Evolutionary conservation across 2,113 vertebrate species (phyloP).

Genomic region (Lasiurus borealis): DNA sequence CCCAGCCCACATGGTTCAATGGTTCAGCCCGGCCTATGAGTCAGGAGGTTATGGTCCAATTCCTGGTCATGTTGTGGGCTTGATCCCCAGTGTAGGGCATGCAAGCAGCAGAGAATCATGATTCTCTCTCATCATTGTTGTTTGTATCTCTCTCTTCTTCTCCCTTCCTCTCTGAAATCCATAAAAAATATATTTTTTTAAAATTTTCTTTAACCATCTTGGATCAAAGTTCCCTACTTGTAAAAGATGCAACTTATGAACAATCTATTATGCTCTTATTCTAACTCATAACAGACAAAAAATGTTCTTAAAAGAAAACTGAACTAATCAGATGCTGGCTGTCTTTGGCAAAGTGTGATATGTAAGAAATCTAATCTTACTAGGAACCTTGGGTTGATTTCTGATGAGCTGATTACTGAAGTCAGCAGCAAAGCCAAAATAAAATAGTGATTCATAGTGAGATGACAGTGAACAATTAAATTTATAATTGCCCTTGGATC

Average conservation of each 20-base stretch:
- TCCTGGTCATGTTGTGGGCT: no score
- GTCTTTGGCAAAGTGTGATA: not conserved
- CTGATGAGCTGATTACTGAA: constrained; percentile 68
- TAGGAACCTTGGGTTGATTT: constrained; percentile 52
- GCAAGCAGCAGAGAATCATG: no score
- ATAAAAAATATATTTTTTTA: not conserved
- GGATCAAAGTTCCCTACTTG: constrained; percentile 79
- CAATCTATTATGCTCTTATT: constrained; percentile 83
- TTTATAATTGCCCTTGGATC: constrained; percentile 82
- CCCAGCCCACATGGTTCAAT: no score
- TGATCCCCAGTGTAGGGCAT: no score
- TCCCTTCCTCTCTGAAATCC: no score
- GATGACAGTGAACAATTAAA: constrained; percentile 83
- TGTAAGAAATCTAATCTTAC: constrained; percentile 38
- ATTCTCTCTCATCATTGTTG: no score
- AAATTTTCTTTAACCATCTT: constrained; percentile 41
- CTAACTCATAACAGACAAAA: constrained; percentile 73
- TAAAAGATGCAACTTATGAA: constrained; percentile 83
- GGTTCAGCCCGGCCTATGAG: no score
- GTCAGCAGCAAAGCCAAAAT: constrained; percentile 64
- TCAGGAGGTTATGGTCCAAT: no score
- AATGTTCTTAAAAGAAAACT: constrained; percentile 13
- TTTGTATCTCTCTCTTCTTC: no score
- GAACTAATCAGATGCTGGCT: not conserved
- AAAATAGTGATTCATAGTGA: constrained; percentile 65